Base-by-base conservation (phyloP, 2,888 invertebrate species). In the Polylopha cassiicola region DNA sequence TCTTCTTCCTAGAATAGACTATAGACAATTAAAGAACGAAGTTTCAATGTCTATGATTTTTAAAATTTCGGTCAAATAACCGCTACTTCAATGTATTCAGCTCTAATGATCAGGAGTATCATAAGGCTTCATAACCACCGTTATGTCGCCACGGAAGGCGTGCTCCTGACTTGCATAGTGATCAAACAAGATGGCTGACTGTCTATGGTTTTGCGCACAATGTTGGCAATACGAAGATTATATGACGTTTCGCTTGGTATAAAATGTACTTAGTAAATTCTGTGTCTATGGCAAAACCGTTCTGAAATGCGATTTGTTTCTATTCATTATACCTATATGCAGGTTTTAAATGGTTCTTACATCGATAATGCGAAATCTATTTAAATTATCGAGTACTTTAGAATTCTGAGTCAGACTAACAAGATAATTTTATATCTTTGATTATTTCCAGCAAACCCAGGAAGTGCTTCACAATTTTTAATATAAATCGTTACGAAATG, bases 51-150 rank as follows among this genome's bases (percentile, higher is more conserved):
- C 15, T 14, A 20, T n/a, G n/a, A 5, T 1, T 5, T 17, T 20
- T 11, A 4, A 2, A 29, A 7, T 11, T 9, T 8, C 6, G 8
- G 23, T 23, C 23, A 11, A 11, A 22, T 9, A 8, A 1, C 10
- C 6, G 10, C 3, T 1, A 10, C 10, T 10, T 22, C 22, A 9
- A 14, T 14, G 8, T 13, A 6, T 7, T 18, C 20, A 14, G 6
- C 33, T 18, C 33, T 33, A 27, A 33, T 20, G 39, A 39, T 39
- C 39, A 39, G 21, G 38, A 39, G 39, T 39, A 33, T 33, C 33
- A 39, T 34, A 39, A 39, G n/a, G 39, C 17, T 21, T 34, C 28
- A 39, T 39, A 39, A 39, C 39, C 27, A 39, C 39, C 41, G 41
- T 41, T 41, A 41, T 10, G 23, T 17, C 11, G 18, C 18, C 18